Conservation (phyloP, 1,140 invertebrate genomes). For the Drosophila tani region DNA sequence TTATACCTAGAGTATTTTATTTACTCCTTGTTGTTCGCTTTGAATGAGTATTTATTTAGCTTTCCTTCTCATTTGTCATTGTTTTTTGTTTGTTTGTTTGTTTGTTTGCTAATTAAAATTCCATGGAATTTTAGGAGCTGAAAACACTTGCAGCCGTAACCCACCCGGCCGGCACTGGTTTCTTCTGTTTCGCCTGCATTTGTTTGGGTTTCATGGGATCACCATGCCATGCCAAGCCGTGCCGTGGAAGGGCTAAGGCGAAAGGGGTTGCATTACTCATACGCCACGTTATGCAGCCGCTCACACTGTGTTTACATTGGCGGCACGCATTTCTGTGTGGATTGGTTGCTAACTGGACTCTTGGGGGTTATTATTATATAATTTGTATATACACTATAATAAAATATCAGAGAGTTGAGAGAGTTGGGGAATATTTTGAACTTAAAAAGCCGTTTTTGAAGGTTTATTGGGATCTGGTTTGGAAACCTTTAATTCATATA, state of each 20-base stretch:
- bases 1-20: background rate
- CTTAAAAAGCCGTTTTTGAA: background rate
- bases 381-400: no score
- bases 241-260: background rate
- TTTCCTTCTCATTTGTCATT: background rate
- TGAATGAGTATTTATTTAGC: slow-evolving; percentile 7
- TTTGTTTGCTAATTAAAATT: slow-evolving; percentile 45
- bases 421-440: background rate
- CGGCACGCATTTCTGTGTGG: slow-evolving; percentile 43
- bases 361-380: background rate
- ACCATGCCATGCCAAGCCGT: background rate
- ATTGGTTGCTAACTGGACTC: slow-evolving; percentile 40
- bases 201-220: slow-evolving; percentile 32
- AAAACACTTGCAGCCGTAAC: slow-evolving; percentile 44
- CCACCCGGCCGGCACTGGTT: slow-evolving; percentile 21
- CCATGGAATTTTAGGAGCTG: slow-evolving; percentile 22
- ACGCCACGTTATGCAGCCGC: slow-evolving; percentile 50
- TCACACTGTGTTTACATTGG: slow-evolving; percentile 24
- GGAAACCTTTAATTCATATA: no score
- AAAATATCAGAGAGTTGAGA: background rate
- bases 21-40: background rate
- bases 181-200: slow-evolving; percentile 34
- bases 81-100: slow-evolving; percentile 1
- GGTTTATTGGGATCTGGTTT: background rate
- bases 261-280: slow-evolving; percentile 52